Evolutionary conservation across 1,140 invertebrate species (phyloP).

Genomic region (Pemphigus obesinymphae): DNA sequence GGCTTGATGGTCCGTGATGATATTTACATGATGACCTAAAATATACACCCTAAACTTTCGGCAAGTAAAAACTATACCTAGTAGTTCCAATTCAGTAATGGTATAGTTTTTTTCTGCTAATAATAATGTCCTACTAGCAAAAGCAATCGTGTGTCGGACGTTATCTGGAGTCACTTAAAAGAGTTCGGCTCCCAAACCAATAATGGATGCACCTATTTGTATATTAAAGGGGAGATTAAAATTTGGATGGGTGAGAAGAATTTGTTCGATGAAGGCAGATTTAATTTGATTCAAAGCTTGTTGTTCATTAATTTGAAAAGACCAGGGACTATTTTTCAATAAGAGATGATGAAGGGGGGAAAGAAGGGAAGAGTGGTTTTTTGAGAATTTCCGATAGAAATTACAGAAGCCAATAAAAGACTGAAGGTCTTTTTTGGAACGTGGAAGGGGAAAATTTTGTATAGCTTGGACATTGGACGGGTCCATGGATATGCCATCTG

Average conservation of each 20-base stretch:
- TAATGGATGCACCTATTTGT: constrained; percentile 69
- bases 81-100: not conserved
- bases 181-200: constrained; percentile 70
- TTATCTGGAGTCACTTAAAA: constrained; percentile 54
- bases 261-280: not conserved
- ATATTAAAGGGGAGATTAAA: not conserved
- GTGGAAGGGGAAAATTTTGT: not conserved
- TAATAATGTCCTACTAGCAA: not conserved
- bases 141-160: not conserved
- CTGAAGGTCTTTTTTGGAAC: not conserved
- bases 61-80: not conserved
- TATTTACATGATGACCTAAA: not conserved
- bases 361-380: not conserved
- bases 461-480: not conserved
- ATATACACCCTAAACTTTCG: not conserved
- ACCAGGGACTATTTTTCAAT: not conserved
- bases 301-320: not conserved
- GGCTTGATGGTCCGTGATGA: not conserved
- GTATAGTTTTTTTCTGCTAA: not conserved
- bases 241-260: not conserved
- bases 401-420: not conserved
- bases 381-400: not conserved
- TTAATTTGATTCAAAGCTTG: not conserved
- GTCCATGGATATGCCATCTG: not conserved
- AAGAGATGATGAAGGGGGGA: not conserved